Base-by-base conservation (phyloP, 2,113 vertebrate species). In the Cardinalis cardinalis region DNA sequence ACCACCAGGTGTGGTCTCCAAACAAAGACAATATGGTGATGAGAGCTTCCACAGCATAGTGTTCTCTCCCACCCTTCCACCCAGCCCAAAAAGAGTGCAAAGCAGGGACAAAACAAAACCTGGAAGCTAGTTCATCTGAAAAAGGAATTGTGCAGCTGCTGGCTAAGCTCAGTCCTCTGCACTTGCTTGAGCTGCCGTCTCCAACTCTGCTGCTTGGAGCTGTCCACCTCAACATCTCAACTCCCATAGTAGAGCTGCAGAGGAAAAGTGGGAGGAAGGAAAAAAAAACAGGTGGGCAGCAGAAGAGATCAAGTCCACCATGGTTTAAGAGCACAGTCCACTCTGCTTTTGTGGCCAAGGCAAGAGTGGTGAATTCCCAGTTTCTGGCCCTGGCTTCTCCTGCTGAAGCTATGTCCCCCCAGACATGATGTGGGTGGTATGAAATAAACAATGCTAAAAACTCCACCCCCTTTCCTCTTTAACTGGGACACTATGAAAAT, bases 371-470 rank as follows among this genome's bases (percentile, higher is more conserved):
- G 34, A 40, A 56, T 49, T 65, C 31, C 51, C 16, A 19, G 25
- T 25, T 65, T 56, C 24, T 56, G 60, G 24, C 41, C 12, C 7
- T 36, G 24, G 29, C 19, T 49, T 55, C 74, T 56, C 34, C 34
- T 29, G 10, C 6, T 0, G 0, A 48, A 56, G 59, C 29, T 8
- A 1, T n/a, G 29, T 12, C 16, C 19, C 19, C 19, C 5, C 25
- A 31, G 13, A 0, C 1, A 17, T 65, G 19, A 25, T 65, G 10
- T 41, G 25, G 15, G 13, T 65, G 10, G 7, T 65, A 49, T 34
- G 0, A 0, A 34, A 49, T 56, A 56, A 65, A 65, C 24, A 34
- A 15, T 5, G 4, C 31, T 49, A 49, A 65, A 48, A 48, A 10
- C 31, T 65, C 12, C 14, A 20, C 6, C 16, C 20, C 31, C 8